Evolutionary conservation across 2,113 vertebrate genomes (phyloP), one percentile per base, ranked within the genome.

Genomic region (Oreamnos americanus): DNA sequence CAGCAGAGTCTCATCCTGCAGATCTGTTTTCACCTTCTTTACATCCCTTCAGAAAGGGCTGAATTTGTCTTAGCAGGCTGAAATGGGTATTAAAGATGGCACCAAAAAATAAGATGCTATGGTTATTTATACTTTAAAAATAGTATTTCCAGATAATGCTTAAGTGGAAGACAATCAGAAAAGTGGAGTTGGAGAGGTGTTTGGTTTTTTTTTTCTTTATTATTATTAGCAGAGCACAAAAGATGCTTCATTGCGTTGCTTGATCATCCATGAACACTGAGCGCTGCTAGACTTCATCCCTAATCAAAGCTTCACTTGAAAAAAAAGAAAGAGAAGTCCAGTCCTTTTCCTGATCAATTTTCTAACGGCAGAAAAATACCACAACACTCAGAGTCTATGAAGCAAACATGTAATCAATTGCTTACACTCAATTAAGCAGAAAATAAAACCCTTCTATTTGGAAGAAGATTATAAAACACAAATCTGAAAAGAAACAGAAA

Each of bases 401-500:
- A 96, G 97, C 95, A 98, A 98, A 93, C 51, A 98, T 94, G 57
- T 96, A 98, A 98, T 98, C 98, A 98, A 88, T 98, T 98, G 97
- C 98, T 98, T 99, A 98, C 82, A 98, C 98, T 98, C 98, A 98
- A 98, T 99, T 98, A 98, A 98, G 97, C 98, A 97, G 98, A 98
- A 98, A 98, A 98, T 97, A 98, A 98, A 97, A 98, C 86, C 90
- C 67, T 92, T 98, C 97, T 98, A 97, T 98, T 98, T 97, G 96
- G 97, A 98, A 97, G 71, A 95, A 91, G 94, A 95, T 96, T 97
- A 97, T 97, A 98, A 98, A 98, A 98, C 96, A 98, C 33, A 93
- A 97, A 96, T 87, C 87, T 94, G 87, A 97, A 98, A 98, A 98
- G 98, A 98, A 97, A 97, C 26, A 94, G 43, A 97, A 97, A 98